phyloP scores from a whole-genome alignment of 2,113 vertebrate genomes.

The Equus quagga region DNA sequence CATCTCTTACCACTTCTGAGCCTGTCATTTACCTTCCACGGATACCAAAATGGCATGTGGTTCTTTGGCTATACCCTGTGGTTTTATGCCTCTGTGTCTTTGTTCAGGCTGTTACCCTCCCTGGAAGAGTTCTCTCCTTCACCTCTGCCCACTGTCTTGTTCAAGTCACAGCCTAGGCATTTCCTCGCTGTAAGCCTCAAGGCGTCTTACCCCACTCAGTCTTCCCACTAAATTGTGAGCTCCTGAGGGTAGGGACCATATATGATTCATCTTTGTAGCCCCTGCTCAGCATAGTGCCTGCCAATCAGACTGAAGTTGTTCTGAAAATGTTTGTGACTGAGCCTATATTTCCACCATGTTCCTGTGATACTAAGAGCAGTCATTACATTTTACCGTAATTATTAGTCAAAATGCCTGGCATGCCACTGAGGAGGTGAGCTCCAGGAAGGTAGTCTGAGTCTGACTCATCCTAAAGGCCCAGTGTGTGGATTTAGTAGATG shows the following conservation, averaged over 20 bases:
- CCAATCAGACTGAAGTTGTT: not conserved
- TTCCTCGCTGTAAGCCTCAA: slow-evolving; percentile 11
- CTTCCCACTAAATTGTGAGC: not conserved
- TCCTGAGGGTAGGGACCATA: not conserved
- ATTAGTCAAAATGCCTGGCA: not conserved
- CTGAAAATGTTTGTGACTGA: not conserved
- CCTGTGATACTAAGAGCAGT: not conserved
- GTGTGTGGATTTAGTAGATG: not conserved
- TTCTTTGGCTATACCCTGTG: not conserved
- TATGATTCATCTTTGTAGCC: not conserved
- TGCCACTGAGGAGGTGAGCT: not conserved
- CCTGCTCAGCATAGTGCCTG: not conserved
- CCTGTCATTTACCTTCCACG: not conserved
- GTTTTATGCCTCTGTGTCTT: not conserved
- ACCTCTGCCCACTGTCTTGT: not conserved
- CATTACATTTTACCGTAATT: slow-evolving; percentile 20
- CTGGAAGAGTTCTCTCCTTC: not conserved
- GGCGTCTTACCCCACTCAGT: not conserved
- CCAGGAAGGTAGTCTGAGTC: not conserved
- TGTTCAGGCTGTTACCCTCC: not conserved
- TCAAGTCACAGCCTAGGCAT: not conserved
- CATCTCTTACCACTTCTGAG: not conserved
- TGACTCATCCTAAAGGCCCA: not conserved
- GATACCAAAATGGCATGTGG: not conserved
- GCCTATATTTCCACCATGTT: not conserved